Conservation (phyloP, 2,797 vertebrate species). For the Discoglossus pictus region DNA sequence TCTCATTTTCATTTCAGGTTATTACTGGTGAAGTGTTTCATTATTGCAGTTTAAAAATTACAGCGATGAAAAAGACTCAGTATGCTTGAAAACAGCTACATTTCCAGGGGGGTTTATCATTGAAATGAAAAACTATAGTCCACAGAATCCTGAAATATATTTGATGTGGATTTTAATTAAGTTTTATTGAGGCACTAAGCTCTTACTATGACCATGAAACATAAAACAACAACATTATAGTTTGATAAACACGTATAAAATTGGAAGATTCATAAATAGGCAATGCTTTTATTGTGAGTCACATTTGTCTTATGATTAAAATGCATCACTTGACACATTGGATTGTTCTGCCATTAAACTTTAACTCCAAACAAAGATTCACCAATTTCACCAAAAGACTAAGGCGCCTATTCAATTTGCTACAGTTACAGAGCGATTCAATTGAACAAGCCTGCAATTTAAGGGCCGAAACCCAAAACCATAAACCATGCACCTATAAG, state of each 20-base stretch:
- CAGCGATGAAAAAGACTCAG: conserved; percentile 7
- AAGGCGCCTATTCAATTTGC: too few relatives aligned
- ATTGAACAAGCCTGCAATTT: too few relatives aligned
- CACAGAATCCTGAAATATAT: conserved; percentile 9
- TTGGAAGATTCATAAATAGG: not conserved
- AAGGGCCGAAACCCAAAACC: too few relatives aligned
- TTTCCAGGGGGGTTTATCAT: conserved; percentile 33
- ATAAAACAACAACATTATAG: conserved; percentile 2
- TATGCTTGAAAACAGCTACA: not conserved
- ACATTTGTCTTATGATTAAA: too few relatives aligned
- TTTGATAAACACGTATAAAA: conserved; percentile 9
- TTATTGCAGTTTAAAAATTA: conserved; percentile 16
- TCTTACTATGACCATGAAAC: conserved; percentile 19
- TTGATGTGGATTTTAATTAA: conserved; percentile 37
- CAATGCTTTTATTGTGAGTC: too few relatives aligned
- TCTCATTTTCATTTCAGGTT: conserved; percentile 16
- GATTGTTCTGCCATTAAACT: too few relatives aligned
- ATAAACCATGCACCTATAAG: too few relatives aligned
- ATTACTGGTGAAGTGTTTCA: conserved; percentile 23
- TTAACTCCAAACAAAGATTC: too few relatives aligned
- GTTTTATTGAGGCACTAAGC: conserved; percentile 26
- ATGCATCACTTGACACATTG: too few relatives aligned
- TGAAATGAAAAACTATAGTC: conserved; percentile 1
- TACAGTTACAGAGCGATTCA: too few relatives aligned
- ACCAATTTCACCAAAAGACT: too few relatives aligned